Base-by-base conservation (phyloP, 1,140 invertebrate species). In the Eulimnadia texana region DNA sequence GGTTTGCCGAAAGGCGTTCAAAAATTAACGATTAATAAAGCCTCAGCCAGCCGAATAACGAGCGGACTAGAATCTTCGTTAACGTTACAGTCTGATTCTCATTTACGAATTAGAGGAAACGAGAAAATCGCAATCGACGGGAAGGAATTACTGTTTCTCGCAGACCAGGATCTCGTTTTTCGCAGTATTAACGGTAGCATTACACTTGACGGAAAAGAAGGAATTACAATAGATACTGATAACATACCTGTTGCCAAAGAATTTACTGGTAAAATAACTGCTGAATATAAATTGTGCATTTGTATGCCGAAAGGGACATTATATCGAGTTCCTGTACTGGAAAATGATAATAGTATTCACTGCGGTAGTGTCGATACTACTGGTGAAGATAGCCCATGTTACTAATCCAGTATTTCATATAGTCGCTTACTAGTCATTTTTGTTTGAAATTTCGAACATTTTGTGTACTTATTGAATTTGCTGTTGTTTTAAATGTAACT, bases 271-370 rank as follows among this genome's bases (percentile, higher is more conserved):
- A 33, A 64, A 66, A 51, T 61, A 61, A 16, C 65, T 6, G 63
- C 68, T 0, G 86, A 90, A 68, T 92, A 83, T 68, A 91, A 91
- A 74, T 76, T 93, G 2, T 93, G 88, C 64, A 81, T 91, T 1
- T 92, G 88, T 68, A 90, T 90, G 86, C 88, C 88, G 0, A 77
- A 83, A 62, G 89, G 88, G 0, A 86, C 84, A 68, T 69, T 93
- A 6, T 93, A 90, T 67, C 78, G 81, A 63, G 78, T 93, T 2
- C 81, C 83, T 0, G 79, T 86, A 2, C 78, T 79, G 13, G 74
- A 68, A 66, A 66, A 72, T 13, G 61, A 52, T 24, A 64, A 58
- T 50, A 65, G 64, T 25, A 67, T 68, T 22, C 65, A 64, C 80
- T 71, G 76, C 84, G 24, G 82, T 78, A 63, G 75, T 76, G 70